These are phyloP conservation scores for Corythornis leucogaster DNA, from an alignment of 2,797 vertebrate genomes.

Conservation along the genomic window DNA sequence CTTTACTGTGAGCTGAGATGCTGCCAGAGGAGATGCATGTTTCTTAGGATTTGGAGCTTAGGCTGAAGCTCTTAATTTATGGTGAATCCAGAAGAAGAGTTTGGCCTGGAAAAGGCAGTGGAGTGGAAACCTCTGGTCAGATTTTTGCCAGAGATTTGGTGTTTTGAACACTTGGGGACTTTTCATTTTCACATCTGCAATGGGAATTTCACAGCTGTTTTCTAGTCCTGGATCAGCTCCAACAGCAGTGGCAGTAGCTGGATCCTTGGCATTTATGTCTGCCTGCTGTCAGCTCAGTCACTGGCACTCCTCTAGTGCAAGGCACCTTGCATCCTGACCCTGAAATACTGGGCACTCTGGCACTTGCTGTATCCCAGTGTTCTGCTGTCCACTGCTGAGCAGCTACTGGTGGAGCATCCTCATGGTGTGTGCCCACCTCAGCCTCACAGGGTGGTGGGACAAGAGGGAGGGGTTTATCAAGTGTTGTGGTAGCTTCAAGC, in stretches of 20 bases:
- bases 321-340: neutral
- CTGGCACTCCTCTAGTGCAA: neutral
- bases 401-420: neutral
- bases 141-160: neutral
- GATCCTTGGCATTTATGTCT: neutral
- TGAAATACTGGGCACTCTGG: neutral
- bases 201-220: neutral
- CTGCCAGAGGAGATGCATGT: neutral
- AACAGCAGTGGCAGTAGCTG: neutral
- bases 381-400: fast-evolving
- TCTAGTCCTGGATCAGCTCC: neutral
- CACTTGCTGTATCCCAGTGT: neutral
- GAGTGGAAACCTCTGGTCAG: neutral
- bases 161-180: neutral
- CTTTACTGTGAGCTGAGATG: neutral
- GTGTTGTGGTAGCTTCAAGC: neutral
- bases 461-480: neutral
- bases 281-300: neutral
- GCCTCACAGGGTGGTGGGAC: neutral
- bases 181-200: neutral
- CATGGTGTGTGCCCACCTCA: fast-evolving
- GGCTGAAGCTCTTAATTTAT: neutral
- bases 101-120: neutral
- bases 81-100: neutral
- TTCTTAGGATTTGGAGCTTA: neutral